These are phyloP conservation scores for Myopa tessellatipennis DNA, from an alignment of 2,888 invertebrate genomes.

Conservation along the genomic window DNA sequence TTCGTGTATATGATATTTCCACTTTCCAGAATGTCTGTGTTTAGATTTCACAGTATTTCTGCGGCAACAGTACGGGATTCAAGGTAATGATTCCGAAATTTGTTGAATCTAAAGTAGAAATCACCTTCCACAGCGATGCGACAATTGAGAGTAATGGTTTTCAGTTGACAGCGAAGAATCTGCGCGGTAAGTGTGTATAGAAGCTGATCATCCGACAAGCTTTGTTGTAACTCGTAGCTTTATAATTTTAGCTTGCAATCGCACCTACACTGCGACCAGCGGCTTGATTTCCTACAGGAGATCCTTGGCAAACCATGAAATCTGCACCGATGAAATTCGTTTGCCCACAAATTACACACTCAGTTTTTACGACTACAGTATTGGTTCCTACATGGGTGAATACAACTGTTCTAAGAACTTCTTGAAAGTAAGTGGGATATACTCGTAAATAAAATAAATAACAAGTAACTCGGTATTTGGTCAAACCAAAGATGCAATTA, in stretches of 20 bases:
- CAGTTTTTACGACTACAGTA: conserved; percentile 74
- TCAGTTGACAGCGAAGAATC: conserved; percentile 68
- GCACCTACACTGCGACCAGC: conserved; percentile 74
- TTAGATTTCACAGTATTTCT: conserved; percentile 43
- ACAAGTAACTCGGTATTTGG: too few relatives aligned
- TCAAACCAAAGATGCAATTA: too few relatives aligned
- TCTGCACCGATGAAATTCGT: conserved; percentile 75
- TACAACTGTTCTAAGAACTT: conserved; percentile 31
- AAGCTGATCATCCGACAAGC: not conserved
- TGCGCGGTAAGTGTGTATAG: conserved; percentile 64
- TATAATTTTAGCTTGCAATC: conserved; percentile 56
- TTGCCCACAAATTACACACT: conserved; percentile 76
- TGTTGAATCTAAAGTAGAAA: conserved; percentile 35
- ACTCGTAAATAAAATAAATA: too few relatives aligned
- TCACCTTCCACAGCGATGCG: conserved; percentile 57
- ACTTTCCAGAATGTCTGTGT: not conserved
- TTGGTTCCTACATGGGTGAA: conserved; percentile 63
- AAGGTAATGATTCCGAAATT: conserved; percentile 10
- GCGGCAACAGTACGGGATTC: conserved; percentile 48
- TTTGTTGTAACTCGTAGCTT: not conserved
- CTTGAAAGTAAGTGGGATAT: conserved; percentile 51
- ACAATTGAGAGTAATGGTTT: conserved; percentile 51
- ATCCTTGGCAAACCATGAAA: conserved; percentile 53
- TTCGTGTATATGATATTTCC: not conserved
- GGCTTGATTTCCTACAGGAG: conserved; percentile 72